Evolutionary conservation across 1,140 invertebrate genomes (phyloP).

Genomic region (Druon quercuslanigerum): DNA sequence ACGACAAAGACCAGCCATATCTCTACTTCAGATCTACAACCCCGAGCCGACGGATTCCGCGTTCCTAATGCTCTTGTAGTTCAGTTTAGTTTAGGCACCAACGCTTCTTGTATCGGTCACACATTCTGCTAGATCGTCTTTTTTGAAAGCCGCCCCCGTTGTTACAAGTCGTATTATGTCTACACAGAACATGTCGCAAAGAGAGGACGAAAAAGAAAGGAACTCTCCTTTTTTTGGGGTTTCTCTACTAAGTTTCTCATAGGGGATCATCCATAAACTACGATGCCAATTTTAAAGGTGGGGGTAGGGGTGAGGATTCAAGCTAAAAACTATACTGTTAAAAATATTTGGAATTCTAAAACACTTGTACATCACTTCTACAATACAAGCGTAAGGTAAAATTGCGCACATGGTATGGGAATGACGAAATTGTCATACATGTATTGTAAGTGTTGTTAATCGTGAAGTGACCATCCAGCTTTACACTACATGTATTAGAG

Average conservation of each 20-base stretch:
- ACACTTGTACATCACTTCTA: too few relatives aligned
- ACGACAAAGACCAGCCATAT: constrained; percentile 66
- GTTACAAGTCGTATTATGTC: constrained; percentile 65
- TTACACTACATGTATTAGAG: too few relatives aligned
- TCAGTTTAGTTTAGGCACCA: constrained; percentile 46
- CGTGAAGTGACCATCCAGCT: too few relatives aligned
- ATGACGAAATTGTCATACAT: too few relatives aligned
- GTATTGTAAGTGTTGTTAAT: too few relatives aligned
- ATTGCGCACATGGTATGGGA: too few relatives aligned
- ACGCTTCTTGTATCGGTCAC: constrained; percentile 60
- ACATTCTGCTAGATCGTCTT: constrained; percentile 56
- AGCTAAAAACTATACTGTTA: too few relatives aligned
- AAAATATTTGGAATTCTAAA: too few relatives aligned
- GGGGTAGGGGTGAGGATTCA: too few relatives aligned
- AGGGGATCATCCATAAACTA: too few relatives aligned
- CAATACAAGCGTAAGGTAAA: too few relatives aligned
- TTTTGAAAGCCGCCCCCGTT: constrained; percentile 57
- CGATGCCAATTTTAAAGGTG: too few relatives aligned
- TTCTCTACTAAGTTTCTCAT: constrained; percentile 1
- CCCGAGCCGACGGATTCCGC: constrained; percentile 42
- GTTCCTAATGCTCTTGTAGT: constrained; percentile 53
- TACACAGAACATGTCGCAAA: constrained; percentile 58
- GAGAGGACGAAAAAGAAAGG: not conserved
- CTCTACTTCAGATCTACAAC: constrained; percentile 63
- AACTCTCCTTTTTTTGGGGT: not conserved